phyloP scores from a whole-genome alignment of 2,797 vertebrate species.

The Smutsia temminckii region DNA sequence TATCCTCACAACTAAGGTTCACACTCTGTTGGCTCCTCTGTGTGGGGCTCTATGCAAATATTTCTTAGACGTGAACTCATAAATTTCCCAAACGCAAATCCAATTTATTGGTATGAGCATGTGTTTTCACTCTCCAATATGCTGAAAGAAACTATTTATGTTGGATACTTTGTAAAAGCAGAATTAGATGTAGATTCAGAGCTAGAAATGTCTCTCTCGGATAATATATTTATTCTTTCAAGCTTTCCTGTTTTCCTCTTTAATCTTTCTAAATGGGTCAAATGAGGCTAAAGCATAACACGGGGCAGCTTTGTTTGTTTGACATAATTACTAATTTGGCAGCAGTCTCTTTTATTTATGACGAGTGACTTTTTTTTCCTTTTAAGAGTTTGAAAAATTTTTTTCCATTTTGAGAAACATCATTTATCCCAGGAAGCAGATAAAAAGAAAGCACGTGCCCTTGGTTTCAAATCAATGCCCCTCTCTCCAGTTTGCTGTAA shows the following conservation, averaged over 20 bases:
- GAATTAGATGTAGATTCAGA: conserved; percentile 38
- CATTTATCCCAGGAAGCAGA: background rate
- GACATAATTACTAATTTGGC: conserved; percentile 28
- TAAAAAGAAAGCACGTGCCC: background rate
- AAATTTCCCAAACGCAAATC: conserved; percentile 24
- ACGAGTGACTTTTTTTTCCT: background rate
- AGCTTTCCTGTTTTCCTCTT: background rate
- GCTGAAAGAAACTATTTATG: conserved; percentile 52
- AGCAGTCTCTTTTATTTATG: conserved; percentile 32
- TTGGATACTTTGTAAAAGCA: conserved; percentile 40
- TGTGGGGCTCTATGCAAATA: background rate
- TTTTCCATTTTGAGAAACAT: background rate
- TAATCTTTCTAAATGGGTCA: conserved; percentile 56
- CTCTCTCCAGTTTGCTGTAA: background rate
- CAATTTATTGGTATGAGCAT: conserved; percentile 52
- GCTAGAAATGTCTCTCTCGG: background rate
- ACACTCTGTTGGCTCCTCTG: background rate
- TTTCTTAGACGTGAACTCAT: conserved; percentile 16
- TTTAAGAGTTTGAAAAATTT: background rate
- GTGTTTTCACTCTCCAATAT: conserved; percentile 38
- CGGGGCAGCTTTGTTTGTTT: conserved; percentile 26
- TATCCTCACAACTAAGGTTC: background rate
- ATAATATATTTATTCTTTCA: background rate
- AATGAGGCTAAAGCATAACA: conserved; percentile 13
- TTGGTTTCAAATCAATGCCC: background rate